Base-by-base conservation (phyloP, 2,888 invertebrate genomes). In the Trimorus sp. region DNA sequence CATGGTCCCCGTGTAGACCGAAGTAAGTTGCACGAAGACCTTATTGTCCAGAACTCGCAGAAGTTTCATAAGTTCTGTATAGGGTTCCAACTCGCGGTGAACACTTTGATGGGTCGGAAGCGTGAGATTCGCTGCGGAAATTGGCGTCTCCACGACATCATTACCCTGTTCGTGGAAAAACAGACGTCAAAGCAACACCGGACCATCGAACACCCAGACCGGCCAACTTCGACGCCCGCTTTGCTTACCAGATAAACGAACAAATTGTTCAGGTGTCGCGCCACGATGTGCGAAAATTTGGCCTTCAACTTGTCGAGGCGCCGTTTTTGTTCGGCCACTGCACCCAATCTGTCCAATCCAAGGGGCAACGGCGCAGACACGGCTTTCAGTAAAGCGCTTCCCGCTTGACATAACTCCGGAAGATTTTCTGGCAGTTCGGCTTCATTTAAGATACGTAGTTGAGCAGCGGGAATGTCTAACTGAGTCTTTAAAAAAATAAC, bases 1-100 rank as follows among this genome's bases (percentile, higher is more conserved):
- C 89, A 98, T 94, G 62, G 96, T 96, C 84, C 94, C 93, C 45
- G 96, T 96, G 92, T 98, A 98, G 54, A 96, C 96, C 92, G 95
- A 96, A 62, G 95, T 94, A 14, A 98, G 93, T 53, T 96, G 96
- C 70, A 94, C 94, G 92, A 97, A 98, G 0, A 96, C 95, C 89
- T 95, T 95, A 73, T 94, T 94, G 92, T 98, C 97, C 94, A 97
- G 95, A 37, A 95, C 95, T 92, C 97, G 97, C 69, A 97, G 94
- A 96, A 98, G 97, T 89, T 96, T 96, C 97, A 98, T 97, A 84
- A 98, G 93, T 86, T 97, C 97, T 40, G 96, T 95, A 91, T 98
- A 98, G 15, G 96, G 96, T 87, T 94, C 94, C 82, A 99, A 94
- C 90, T 98, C 97, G 75, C 95, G 94, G 92, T 98, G 98, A 85